A percentile compares a stretch with the other conserved stretches of the same genome.
These are phyloP conservation scores for Entomobrya proxima DNA, from an alignment of 2,888 invertebrate species.

Conservation along the genomic window DNA sequence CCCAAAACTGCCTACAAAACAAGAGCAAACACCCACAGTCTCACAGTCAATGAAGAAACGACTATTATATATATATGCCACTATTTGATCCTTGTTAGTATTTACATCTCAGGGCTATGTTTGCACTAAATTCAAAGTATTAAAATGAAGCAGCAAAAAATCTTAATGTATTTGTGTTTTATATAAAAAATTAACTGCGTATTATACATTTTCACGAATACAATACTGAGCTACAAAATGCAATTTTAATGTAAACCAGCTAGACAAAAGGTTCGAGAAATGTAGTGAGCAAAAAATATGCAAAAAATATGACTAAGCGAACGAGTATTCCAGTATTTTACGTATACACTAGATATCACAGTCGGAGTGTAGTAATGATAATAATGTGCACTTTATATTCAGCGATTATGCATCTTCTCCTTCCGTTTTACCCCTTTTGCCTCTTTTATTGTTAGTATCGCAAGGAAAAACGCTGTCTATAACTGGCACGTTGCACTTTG, in stretches of 20 bases:
- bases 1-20: conserved; percentile 27
- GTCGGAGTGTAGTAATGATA: conserved; percentile 5
- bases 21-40: background rate
- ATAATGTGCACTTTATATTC: conserved; percentile 58
- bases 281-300: conserved; percentile 1
- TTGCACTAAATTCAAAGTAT: no score
- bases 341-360: background rate
- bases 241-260: background rate
- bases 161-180: background rate
- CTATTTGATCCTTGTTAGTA: background rate
- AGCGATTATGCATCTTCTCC: conserved; percentile 52
- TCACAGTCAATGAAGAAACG: background rate
- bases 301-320: background rate
- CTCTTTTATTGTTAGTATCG: no score
- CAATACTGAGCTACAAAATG: no score
- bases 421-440: conserved; percentile 4
- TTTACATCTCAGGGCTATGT: no score
- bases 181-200: background rate
- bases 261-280: background rate
- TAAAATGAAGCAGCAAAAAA: background rate
- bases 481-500: no score
- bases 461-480: no score
- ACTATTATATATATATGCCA: background rate
- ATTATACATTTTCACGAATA: background rate
- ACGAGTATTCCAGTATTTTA: background rate